Evolutionary conservation across 2,888 invertebrate genomes (phyloP).

Genomic region (Crematogaster levior): DNA sequence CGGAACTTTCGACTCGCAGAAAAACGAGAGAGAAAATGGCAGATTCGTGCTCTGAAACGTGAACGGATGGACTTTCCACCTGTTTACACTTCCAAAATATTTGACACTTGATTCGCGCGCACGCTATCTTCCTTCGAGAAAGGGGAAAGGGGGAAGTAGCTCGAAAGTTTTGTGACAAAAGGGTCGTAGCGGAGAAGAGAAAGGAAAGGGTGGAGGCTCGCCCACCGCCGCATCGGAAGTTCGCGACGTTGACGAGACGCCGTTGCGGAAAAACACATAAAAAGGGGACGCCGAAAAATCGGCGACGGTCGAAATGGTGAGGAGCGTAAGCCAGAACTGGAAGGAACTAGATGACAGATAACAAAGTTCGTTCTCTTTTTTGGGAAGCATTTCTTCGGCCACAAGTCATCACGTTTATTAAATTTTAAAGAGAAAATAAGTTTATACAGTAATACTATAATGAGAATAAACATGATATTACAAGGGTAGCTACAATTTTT

Average conservation of each 20-base stretch:
- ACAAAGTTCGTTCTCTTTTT: slow-evolving; percentile 74
- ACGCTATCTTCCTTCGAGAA: background rate
- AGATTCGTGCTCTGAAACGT: background rate
- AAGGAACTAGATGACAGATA: slow-evolving; percentile 75
- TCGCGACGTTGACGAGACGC: slow-evolving; percentile 71
- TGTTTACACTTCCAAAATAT: slow-evolving; percentile 70
- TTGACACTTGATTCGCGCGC: slow-evolving; percentile 55
- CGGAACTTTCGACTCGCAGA: slow-evolving; percentile 28
- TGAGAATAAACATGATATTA: background rate
- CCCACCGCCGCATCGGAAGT: slow-evolving; percentile 67
- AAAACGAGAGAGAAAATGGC: slow-evolving; percentile 35
- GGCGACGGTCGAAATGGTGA: slow-evolving; percentile 62
- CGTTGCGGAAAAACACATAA: slow-evolving; percentile 70
- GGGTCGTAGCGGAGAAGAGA: slow-evolving; percentile 33
- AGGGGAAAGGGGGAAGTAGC: slow-evolving; percentile 12
- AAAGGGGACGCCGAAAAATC: slow-evolving; percentile 68
- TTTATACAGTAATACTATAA: background rate
- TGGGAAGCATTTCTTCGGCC: slow-evolving; percentile 38
- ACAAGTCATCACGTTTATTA: slow-evolving; percentile 48
- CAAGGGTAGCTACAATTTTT: background rate
- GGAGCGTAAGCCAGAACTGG: slow-evolving; percentile 54
- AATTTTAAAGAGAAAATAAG: slow-evolving; percentile 49
- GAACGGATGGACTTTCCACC: slow-evolving; percentile 57
- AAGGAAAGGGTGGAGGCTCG: slow-evolving; percentile 45
- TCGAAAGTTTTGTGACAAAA: slow-evolving; percentile 61